phyloP scores from a whole-genome alignment of 2,888 invertebrate genomes.

The Trichopoda pennipes region DNA sequence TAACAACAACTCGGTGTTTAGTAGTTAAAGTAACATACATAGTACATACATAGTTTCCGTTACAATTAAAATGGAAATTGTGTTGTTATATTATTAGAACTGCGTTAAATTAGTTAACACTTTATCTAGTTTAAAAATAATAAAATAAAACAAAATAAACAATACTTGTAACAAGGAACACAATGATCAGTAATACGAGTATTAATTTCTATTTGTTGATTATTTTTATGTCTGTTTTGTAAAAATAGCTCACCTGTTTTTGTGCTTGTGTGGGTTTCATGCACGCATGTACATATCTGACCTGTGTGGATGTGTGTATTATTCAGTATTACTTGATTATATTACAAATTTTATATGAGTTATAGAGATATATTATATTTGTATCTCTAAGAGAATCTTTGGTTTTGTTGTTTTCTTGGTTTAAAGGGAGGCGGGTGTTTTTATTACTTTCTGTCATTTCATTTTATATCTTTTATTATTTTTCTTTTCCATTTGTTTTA shows the following conservation, averaged over 20 bases:
- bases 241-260: too few relatives aligned
- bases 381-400: slow-evolving; percentile 59
- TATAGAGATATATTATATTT: slow-evolving; percentile 28
- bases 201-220: background rate
- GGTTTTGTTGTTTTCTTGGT: slow-evolving; percentile 49
- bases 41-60: slow-evolving; percentile 40
- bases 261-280: slow-evolving; percentile 20
- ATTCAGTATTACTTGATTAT: slow-evolving; percentile 32
- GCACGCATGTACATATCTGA: background rate
- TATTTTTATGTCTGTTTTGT: slow-evolving; percentile 2
- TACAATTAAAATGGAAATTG: slow-evolving; percentile 15
- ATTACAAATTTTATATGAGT: slow-evolving; percentile 45
- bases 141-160: background rate
- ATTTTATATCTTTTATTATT: too few relatives aligned
- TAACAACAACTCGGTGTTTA: slow-evolving; percentile 19
- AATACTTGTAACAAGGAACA: slow-evolving; percentile 20
- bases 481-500: background rate
- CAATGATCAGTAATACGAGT: slow-evolving; percentile 11
- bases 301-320: slow-evolving; percentile 38
- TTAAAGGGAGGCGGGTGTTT: slow-evolving; percentile 57
- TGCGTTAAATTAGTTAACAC: slow-evolving; percentile 25
- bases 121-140: background rate
- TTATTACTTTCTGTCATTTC: slow-evolving; percentile 7
- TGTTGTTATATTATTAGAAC: background rate
- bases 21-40: slow-evolving; percentile 37